Conservation (phyloP, 2,888 invertebrate genomes). For the Polia nebulosa region DNA sequence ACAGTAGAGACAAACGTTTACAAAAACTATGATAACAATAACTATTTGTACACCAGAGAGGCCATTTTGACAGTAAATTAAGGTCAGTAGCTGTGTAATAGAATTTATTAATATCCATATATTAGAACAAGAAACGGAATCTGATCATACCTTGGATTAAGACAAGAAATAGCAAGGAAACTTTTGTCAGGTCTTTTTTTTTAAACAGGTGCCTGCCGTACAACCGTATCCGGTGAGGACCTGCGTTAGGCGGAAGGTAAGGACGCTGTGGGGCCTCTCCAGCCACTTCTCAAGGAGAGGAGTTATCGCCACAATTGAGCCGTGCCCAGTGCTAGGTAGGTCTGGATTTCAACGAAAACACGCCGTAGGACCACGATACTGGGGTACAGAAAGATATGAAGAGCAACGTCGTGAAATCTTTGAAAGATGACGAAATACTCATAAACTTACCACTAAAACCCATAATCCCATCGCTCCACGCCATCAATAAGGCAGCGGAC, state of each 20-base stretch:
- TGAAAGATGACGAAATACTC: slow-evolving; percentile 15
- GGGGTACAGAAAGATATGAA: background rate
- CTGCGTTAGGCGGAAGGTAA: no score
- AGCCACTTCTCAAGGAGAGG: no score
- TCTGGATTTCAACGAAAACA: no score
- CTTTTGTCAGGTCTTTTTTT: background rate
- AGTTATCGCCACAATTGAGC: no score
- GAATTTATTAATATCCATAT: background rate
- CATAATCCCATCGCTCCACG: slow-evolving; percentile 34
- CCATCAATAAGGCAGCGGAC: slow-evolving; percentile 39
- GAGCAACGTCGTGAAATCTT: background rate
- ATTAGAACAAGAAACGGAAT: background rate
- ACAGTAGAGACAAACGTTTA: slow-evolving; percentile 27
- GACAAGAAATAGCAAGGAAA: background rate
- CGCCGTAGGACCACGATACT: background rate
- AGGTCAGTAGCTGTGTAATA: background rate
- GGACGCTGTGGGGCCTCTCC: no score
- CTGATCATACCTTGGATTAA: background rate
- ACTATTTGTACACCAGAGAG: background rate
- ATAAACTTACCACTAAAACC: slow-evolving; percentile 18
- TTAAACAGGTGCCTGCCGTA: no score
- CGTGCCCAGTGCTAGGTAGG: no score
- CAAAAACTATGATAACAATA: slow-evolving; percentile 25
- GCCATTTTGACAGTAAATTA: background rate
- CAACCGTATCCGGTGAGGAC: no score